These are phyloP conservation scores for Dendrolimus pini DNA, from an alignment of 2,888 invertebrate genomes.

Conservation along the genomic window DNA sequence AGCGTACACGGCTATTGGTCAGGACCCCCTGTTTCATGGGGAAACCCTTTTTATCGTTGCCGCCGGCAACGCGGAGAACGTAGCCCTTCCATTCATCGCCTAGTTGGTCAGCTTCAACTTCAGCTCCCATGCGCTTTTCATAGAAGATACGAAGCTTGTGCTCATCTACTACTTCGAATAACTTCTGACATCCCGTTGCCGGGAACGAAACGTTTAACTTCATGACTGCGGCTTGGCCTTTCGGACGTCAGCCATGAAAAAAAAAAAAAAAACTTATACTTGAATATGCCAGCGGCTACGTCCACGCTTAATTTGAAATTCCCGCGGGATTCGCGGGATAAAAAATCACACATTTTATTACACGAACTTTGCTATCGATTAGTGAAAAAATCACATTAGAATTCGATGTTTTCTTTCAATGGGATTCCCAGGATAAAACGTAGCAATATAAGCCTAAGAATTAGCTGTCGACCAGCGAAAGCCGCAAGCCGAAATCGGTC, in stretches of 20 bases:
- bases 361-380: no score
- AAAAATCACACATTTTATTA: no score
- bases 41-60: conserved; percentile 99
- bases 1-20: conserved; percentile 95
- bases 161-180: conserved; percentile 98
- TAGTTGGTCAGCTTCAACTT: conserved; percentile 94
- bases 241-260: conserved; percentile 74
- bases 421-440: no score
- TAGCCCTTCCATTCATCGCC: conserved; percentile 99
- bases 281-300: no score
- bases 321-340: no score
- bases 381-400: no score
- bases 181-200: conserved; percentile 98
- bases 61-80: conserved; percentile 95
- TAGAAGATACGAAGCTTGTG: conserved; percentile 98
- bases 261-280: no score
- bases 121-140: conserved; percentile 99
- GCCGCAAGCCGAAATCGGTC: no score
- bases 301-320: no score
- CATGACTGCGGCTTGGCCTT: conserved; percentile 66
- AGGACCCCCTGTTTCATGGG: conserved; percentile 99
- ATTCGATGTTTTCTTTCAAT: no score
- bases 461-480: no score
- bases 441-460: no score
- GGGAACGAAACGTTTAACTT: conserved; percentile 98